These are phyloP conservation scores for Apogon talboti DNA, from an alignment of 2,797 vertebrate species.

Conservation along the genomic window DNA sequence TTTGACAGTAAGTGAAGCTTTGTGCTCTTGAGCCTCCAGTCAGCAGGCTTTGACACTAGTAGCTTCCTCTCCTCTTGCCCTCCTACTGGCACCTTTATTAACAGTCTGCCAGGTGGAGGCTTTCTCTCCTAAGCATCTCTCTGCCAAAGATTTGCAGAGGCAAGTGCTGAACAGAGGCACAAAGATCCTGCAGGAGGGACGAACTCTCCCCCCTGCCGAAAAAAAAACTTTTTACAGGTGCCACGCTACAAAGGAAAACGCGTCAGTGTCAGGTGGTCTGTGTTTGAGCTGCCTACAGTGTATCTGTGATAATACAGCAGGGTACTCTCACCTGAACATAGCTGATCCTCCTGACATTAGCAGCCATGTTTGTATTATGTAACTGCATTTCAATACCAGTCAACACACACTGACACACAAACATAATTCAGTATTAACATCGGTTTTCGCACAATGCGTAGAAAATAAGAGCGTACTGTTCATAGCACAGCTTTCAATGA, in stretches of 20 bases:
- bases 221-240: slow-evolving; percentile 48
- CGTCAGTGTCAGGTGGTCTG: neutral
- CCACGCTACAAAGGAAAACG: slow-evolving; percentile 21
- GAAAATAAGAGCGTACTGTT: too few species aligned
- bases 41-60: slow-evolving; percentile 66
- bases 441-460: too few species aligned
- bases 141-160: slow-evolving; percentile 67
- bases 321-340: neutral
- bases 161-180: slow-evolving; percentile 61
- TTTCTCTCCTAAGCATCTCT: slow-evolving; percentile 56
- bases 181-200: slow-evolving; percentile 38
- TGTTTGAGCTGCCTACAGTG: slow-evolving; percentile 5
- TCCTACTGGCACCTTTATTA: slow-evolving; percentile 78
- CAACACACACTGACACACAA: neutral
- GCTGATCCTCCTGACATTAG: neutral
- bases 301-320: slow-evolving; percentile 4
- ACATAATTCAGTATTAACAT: neutral
- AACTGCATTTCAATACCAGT: neutral
- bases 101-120: slow-evolving; percentile 73
- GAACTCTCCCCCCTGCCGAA: slow-evolving; percentile 19
- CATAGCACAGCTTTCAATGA: neutral
- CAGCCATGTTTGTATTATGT: neutral
- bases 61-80: slow-evolving; percentile 48
- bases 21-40: slow-evolving; percentile 32
- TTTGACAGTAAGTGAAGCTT: slow-evolving; percentile 25